phyloP scores from a whole-genome alignment of 2,888 invertebrate species.

The Dryadula phaetusa region DNA sequence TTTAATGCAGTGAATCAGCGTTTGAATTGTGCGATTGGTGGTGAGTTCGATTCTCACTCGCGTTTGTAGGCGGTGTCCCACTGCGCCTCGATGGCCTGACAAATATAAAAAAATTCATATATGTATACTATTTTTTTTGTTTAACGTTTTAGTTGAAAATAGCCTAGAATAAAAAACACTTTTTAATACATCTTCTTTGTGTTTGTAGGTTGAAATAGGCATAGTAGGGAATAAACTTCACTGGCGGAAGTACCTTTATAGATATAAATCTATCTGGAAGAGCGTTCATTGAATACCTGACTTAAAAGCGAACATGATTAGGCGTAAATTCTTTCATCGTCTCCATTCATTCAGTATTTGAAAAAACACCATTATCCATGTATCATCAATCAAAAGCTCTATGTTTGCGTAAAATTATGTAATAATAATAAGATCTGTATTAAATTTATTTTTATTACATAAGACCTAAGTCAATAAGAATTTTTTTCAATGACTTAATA shows the following conservation, averaged over 20 bases:
- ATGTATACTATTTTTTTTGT: not conserved
- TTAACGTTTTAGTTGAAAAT: not conserved
- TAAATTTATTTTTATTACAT: too few species aligned
- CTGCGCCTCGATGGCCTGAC: too few species aligned
- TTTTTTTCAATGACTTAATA: not conserved
- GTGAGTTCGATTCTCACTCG: too few species aligned
- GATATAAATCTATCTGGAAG: constrained; percentile 32
- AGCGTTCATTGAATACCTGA: constrained; percentile 20
- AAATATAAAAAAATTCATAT: too few species aligned
- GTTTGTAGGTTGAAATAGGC: constrained; percentile 22
- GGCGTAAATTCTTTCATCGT: constrained; percentile 22
- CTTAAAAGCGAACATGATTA: constrained; percentile 28
- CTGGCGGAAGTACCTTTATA: constrained; percentile 23
- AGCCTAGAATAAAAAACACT: not conserved
- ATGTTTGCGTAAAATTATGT: constrained; percentile 11
- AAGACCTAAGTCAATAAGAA: too few species aligned
- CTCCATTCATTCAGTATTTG: constrained; percentile 12
- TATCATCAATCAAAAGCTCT: constrained; percentile 35
- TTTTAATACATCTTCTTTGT: constrained; percentile 6
- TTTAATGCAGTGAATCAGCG: too few species aligned
- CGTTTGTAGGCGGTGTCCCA: too few species aligned
- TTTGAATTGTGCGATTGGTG: too few species aligned
- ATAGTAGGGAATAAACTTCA: constrained; percentile 25
- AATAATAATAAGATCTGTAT: not conserved
- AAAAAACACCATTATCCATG: constrained; percentile 26